A percentile compares a stretch with the other conserved stretches of the same genome.
These are phyloP conservation scores for Onychomys arenicola DNA, from an alignment of 2,797 vertebrate species.

Conservation along the genomic window DNA sequence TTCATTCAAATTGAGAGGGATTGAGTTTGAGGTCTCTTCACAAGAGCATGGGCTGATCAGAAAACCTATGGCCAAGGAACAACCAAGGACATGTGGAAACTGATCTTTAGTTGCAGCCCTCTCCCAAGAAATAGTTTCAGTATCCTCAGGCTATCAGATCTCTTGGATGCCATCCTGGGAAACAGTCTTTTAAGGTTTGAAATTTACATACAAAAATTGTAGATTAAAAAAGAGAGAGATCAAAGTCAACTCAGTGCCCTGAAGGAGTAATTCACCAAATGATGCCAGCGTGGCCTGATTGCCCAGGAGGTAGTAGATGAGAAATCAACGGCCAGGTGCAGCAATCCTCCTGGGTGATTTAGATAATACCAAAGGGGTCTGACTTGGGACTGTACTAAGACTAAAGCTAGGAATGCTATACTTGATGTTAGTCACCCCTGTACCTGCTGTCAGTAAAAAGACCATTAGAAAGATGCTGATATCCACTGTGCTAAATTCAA, in stretches of 20 bases:
- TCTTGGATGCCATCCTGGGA: constrained; percentile 55
- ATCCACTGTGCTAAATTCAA: not conserved
- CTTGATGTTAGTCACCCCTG: not conserved
- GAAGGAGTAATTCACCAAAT: constrained; percentile 56
- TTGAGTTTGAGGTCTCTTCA: constrained; percentile 62
- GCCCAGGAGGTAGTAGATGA: not conserved
- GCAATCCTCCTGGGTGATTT: not conserved
- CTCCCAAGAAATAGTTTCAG: constrained; percentile 69
- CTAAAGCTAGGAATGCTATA: not conserved
- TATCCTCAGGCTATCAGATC: constrained; percentile 69
- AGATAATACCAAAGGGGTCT: not conserved
- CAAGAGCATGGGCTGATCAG: constrained; percentile 58
- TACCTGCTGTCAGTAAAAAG: not conserved
- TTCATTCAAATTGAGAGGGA: constrained; percentile 69
- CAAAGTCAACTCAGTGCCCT: constrained; percentile 65
- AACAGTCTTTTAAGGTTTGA: constrained; percentile 68
- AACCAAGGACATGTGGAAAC: constrained; percentile 24
- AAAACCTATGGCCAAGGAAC: constrained; percentile 59
- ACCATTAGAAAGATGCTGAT: not conserved
- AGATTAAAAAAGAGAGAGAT: constrained; percentile 74
- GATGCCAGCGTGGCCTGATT: constrained; percentile 7
- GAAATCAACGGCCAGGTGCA: not conserved
- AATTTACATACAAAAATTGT: constrained; percentile 76
- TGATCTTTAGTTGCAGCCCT: constrained; percentile 40
- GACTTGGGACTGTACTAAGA: not conserved